A percentile compares a stretch with the other conserved stretches of the same genome.
Evolutionary conservation across 2,888 invertebrate genomes (phyloP).

Genomic region (Idaea biselata): DNA sequence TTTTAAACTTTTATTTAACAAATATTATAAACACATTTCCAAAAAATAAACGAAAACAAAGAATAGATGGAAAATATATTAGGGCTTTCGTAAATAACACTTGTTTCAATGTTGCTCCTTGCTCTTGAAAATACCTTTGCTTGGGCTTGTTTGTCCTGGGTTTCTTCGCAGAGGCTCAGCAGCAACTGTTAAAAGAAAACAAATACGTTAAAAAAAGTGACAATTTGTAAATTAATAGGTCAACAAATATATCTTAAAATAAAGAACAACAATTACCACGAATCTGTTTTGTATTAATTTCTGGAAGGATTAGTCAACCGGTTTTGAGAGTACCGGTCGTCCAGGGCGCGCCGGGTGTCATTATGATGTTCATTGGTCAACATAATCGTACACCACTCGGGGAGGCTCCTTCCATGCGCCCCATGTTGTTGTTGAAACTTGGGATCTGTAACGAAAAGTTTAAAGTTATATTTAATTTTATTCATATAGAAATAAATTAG

Average conservation of each 20-base stretch:
- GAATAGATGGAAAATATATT: too few species aligned
- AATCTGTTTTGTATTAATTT: neutral
- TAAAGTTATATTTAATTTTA: neutral
- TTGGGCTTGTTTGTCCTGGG: too few species aligned
- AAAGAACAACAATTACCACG: neutral
- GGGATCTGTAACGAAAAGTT: neutral
- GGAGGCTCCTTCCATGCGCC: constrained; percentile 1
- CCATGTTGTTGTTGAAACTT: neutral
- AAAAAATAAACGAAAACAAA: too few species aligned
- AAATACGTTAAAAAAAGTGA: neutral
- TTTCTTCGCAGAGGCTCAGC: neutral
- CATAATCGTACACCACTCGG: constrained; percentile 5
- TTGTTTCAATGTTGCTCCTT: too few species aligned
- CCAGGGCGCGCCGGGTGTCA: neutral
- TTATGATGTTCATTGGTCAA: neutral
- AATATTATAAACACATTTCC: too few species aligned
- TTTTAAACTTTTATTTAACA: too few species aligned
- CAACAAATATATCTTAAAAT: neutral
- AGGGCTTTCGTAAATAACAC: too few species aligned
- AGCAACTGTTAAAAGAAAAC: neutral
- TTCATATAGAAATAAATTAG: neutral
- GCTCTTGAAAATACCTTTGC: too few species aligned
- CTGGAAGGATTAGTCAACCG: neutral
- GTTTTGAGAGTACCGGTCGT: neutral
- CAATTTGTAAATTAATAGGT: neutral